A percentile compares a stretch with the other conserved stretches of the same genome.
phyloP scores from a whole-genome alignment of 2,113 vertebrate genomes.

The Periophthalmus modestus region DNA sequence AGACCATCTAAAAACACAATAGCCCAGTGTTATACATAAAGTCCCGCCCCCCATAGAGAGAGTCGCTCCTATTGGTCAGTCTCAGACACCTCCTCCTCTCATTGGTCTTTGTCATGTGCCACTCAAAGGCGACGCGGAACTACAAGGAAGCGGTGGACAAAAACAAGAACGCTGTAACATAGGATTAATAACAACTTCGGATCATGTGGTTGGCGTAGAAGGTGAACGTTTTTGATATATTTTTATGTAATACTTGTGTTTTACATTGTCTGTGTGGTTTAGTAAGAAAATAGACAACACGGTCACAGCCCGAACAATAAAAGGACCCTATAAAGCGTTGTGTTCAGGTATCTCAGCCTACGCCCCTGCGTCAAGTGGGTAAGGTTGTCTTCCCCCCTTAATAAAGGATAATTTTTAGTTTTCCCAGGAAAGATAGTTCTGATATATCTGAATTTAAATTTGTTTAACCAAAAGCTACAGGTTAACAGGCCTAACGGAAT shows the following conservation, averaged over 20 bases:
- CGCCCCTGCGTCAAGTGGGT: constrained; percentile 62
- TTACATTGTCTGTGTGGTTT: not conserved
- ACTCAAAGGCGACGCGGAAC: constrained; percentile 65
- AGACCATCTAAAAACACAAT: constrained; percentile 44
- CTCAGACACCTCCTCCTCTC: rapidly evolving
- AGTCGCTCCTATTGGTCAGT: constrained; percentile 41
- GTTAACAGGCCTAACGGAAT: constrained; percentile 36
- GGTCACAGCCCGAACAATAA: not conserved
- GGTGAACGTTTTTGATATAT: constrained; percentile 10
- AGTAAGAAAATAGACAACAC: not conserved
- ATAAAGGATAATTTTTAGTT: not conserved
- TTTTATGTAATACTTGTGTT: not conserved
- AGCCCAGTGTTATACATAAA: not conserved
- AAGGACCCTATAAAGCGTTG: constrained; percentile 18
- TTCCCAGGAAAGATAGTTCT: not conserved
- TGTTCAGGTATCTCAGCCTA: constrained; percentile 60
- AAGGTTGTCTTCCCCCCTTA: not conserved
- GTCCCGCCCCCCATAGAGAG: constrained; percentile 29
- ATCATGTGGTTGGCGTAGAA: constrained; percentile 10
- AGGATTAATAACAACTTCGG: constrained; percentile 19
- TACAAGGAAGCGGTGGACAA: constrained; percentile 68
- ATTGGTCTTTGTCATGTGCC: constrained; percentile 50
- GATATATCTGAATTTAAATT: not conserved
- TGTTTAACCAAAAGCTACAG: constrained; percentile 23
- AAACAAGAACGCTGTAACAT: constrained; percentile 44